These are phyloP conservation scores for Sycobia sp. DNA, from an alignment of 1,140 invertebrate genomes.

Conservation along the genomic window DNA sequence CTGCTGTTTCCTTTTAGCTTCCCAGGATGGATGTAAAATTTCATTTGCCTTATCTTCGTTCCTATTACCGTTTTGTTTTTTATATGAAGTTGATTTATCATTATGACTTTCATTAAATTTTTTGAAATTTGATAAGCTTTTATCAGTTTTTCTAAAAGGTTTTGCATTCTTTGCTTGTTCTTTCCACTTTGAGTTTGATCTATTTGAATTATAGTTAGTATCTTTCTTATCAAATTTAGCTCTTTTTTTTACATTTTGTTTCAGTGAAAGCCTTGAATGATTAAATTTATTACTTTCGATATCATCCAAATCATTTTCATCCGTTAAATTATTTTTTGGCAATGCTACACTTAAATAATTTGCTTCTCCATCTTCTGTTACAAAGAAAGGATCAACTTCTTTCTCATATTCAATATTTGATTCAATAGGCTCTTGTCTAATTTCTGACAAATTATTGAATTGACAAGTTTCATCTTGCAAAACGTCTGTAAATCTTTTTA, in stretches of 20 bases:
- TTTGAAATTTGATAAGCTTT: background rate
- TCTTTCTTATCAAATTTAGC: slow-evolving; percentile 17
- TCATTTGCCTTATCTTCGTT: slow-evolving; percentile 19
- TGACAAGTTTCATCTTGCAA: slow-evolving; percentile 34
- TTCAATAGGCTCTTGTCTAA: background rate
- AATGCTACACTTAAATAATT: slow-evolving; percentile 42
- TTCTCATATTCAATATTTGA: slow-evolving; percentile 34
- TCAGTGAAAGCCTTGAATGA: slow-evolving; percentile 17
- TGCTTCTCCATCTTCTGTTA: slow-evolving; percentile 40
- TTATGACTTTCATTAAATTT: slow-evolving; percentile 8
- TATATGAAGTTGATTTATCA: slow-evolving; percentile 2
- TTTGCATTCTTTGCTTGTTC: background rate
- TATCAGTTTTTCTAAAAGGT: background rate
- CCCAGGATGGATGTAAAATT: slow-evolving; percentile 60
- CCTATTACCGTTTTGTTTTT: background rate
- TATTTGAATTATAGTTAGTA: slow-evolving; percentile 17
- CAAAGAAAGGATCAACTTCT: slow-evolving; percentile 49
- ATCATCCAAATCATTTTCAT: slow-evolving; percentile 9
- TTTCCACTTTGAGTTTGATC: slow-evolving; percentile 8
- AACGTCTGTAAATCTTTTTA: slow-evolving; percentile 48
- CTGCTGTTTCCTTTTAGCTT: slow-evolving; percentile 53
- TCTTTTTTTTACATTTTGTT: slow-evolving; percentile 29
- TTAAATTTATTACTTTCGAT: slow-evolving; percentile 19
- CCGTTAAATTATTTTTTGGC: slow-evolving; percentile 27
- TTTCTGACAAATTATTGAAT: slow-evolving; percentile 7